phyloP scores from a whole-genome alignment of 2,888 invertebrate genomes.

The Bellardia pandia region DNA sequence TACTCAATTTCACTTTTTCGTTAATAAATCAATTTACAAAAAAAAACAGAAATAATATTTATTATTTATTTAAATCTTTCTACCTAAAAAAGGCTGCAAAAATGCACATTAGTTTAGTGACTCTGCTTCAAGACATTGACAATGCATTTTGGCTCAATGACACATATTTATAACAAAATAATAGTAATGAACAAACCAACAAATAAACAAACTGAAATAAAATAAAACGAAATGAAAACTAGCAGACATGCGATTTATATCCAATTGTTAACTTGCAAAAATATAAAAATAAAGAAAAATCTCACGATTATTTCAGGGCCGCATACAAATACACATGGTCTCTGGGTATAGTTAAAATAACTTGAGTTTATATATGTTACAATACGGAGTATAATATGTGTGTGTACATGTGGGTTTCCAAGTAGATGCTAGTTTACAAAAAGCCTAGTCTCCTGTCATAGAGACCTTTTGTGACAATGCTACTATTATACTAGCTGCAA shows the following conservation, averaged over 20 bases:
- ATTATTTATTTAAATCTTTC: constrained; percentile 47
- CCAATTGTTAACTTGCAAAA: constrained; percentile 56
- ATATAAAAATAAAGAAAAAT: constrained; percentile 55
- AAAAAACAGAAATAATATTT: constrained; percentile 24
- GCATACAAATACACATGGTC: constrained; percentile 34
- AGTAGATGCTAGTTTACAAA: constrained; percentile 21
- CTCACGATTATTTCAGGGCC: constrained; percentile 69
- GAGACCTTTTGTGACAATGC: constrained; percentile 56
- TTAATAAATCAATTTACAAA: constrained; percentile 63
- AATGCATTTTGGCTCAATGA: constrained; percentile 73
- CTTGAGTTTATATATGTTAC: background rate
- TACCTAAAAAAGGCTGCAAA: constrained; percentile 13
- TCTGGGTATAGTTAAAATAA: background rate
- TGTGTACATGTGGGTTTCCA: background rate
- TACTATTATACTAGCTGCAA: background rate
- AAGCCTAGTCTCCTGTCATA: constrained; percentile 32
- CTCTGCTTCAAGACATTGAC: constrained; percentile 68
- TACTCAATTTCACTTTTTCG: constrained; percentile 67
- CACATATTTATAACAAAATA: constrained; percentile 70
- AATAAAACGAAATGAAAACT: constrained; percentile 41
- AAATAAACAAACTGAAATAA: constrained; percentile 47
- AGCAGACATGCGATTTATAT: constrained; percentile 69
- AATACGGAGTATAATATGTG: background rate
- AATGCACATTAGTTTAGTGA: constrained; percentile 60
- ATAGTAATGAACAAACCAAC: constrained; percentile 23